Percentiles rank a stretch among this genome's conserved stretches.
Evolutionary conservation across 2,113 vertebrate species (phyloP).

Genomic region (Melozone crissalis): DNA sequence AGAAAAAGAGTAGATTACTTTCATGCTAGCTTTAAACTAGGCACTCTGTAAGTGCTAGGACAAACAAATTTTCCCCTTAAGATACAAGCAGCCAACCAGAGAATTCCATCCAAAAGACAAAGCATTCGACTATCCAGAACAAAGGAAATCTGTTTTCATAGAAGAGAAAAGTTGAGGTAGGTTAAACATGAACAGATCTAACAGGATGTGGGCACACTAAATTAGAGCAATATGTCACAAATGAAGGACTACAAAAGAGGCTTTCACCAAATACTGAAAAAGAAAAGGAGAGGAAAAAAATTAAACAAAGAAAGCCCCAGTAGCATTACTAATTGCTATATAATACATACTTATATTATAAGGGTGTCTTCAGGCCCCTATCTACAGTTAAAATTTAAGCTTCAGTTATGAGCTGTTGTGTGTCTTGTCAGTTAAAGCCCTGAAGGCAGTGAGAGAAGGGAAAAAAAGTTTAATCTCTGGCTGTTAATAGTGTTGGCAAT

Average conservation of each 20-base stretch:
- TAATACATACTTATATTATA: background rate
- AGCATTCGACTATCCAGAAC: background rate
- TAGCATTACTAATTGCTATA: background rate
- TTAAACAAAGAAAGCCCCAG: background rate
- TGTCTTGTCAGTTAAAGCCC: background rate
- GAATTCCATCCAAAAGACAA: background rate
- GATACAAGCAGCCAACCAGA: background rate
- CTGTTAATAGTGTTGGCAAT: background rate
- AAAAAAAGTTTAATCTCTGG: background rate
- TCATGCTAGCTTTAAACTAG: background rate
- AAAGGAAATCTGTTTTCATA: background rate
- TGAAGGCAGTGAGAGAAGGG: background rate
- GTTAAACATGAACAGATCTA: background rate
- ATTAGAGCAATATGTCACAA: background rate
- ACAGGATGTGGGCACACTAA: background rate
- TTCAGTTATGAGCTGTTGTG: background rate
- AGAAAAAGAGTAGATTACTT: background rate
- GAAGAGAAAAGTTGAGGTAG: background rate
- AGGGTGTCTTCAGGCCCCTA: background rate
- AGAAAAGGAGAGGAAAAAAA: background rate
- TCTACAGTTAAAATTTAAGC: background rate
- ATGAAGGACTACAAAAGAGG: background rate
- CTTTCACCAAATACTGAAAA: background rate
- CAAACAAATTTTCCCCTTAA: background rate
- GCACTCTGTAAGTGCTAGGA: background rate